phyloP scores from a whole-genome alignment of 2,797 vertebrate genomes.

The Eupleurogrammus muticus region DNA sequence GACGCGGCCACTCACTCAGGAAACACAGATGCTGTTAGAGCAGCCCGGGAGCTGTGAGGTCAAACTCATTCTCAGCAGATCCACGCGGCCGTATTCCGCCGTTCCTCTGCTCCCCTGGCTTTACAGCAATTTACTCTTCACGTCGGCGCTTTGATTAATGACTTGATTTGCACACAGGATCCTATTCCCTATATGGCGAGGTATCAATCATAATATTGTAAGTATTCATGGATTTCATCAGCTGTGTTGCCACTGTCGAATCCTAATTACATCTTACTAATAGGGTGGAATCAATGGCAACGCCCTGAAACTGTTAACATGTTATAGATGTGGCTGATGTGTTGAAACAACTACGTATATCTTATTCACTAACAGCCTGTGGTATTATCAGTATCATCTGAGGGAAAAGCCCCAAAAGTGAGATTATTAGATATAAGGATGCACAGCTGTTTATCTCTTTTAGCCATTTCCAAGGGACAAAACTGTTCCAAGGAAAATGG shows the following conservation, averaged over 20 bases:
- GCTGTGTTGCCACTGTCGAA: constrained; percentile 44
- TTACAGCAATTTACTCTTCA: constrained; percentile 45
- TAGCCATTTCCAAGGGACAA: constrained; percentile 45
- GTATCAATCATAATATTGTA: constrained; percentile 68
- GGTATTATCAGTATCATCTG: constrained; percentile 26
- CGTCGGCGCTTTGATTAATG: constrained; percentile 69
- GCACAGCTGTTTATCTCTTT: constrained; percentile 45
- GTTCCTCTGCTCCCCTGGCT: constrained; percentile 38
- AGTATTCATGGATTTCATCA: constrained; percentile 53
- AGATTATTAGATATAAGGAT: constrained; percentile 53
- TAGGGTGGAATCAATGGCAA: constrained; percentile 50
- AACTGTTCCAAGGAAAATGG: constrained; percentile 57
- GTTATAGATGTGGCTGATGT: constrained; percentile 52
- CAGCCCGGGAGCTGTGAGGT: constrained; percentile 59
- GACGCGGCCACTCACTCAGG: constrained; percentile 58
- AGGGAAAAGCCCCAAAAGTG: constrained; percentile 33
- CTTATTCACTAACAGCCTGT: constrained; percentile 23
- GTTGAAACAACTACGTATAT: constrained; percentile 39
- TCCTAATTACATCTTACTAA: constrained; percentile 67
- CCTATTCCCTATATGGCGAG: constrained; percentile 36
- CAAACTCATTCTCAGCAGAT: constrained; percentile 60
- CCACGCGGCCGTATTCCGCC: constrained; percentile 40
- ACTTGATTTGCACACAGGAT: constrained; percentile 55
- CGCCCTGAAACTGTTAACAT: constrained; percentile 48
- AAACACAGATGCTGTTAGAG: constrained; percentile 44